Evolutionary conservation across 2,797 vertebrate genomes (phyloP).

Genomic region (Danio jaintianensis): DNA sequence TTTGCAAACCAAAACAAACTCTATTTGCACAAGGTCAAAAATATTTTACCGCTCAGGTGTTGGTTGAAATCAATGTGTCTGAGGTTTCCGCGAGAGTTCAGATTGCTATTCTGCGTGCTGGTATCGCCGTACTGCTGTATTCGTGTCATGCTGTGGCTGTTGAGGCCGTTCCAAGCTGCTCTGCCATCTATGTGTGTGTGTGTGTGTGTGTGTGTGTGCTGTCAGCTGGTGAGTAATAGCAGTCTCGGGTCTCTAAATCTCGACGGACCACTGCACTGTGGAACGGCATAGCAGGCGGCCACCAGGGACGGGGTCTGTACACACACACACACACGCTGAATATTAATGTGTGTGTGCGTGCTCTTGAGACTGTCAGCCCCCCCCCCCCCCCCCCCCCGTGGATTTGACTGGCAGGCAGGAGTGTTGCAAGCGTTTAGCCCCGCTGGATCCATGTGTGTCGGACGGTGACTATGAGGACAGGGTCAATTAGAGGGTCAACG

Average conservation of each 20-base stretch:
- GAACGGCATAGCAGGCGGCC: slow-evolving; percentile 35
- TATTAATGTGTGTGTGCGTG: slow-evolving; percentile 53
- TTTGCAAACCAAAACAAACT: background rate
- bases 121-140: slow-evolving; percentile 37
- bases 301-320: slow-evolving; percentile 38
- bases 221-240: slow-evolving; percentile 62
- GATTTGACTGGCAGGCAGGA: slow-evolving; percentile 61
- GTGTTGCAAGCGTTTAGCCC: slow-evolving; percentile 61
- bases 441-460: slow-evolving; percentile 55
- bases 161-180: slow-evolving; percentile 41
- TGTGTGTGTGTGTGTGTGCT: slow-evolving; percentile 28
- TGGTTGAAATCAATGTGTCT: background rate
- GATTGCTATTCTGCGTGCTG: slow-evolving; percentile 16
- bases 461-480: slow-evolving; percentile 54
- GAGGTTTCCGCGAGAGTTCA: slow-evolving; percentile 1
- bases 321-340: slow-evolving; percentile 49
- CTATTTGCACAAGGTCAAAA: slow-evolving; percentile 5
- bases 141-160: slow-evolving; percentile 28
- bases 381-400: slow-evolving; percentile 55
- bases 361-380: slow-evolving; percentile 45
- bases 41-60: background rate
- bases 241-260: slow-evolving; percentile 55
- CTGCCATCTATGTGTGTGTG: slow-evolving; percentile 35
- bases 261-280: slow-evolving; percentile 52
- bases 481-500: slow-evolving; percentile 64